Evolutionary conservation across 2,888 invertebrate genomes (phyloP).

Genomic region (Volucella bombylans): DNA sequence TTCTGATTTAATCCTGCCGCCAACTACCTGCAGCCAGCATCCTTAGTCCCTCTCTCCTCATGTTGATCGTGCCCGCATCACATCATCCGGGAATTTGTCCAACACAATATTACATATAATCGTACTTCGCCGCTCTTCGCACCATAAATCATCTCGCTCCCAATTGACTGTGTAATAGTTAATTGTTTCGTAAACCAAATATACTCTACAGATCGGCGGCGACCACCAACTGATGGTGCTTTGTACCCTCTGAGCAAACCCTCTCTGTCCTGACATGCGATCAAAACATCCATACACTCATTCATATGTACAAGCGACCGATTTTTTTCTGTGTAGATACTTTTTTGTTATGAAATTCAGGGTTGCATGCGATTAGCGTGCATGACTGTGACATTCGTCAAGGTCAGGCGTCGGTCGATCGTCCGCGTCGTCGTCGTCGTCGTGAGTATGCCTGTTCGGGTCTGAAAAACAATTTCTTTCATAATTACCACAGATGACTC

Average conservation of each 20-base stretch:
- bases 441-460: conserved; percentile 30
- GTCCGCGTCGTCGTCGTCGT: conserved; percentile 13
- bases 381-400: conserved; percentile 73
- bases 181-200: conserved; percentile 62
- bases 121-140: conserved; percentile 45
- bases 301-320: too few relatives aligned
- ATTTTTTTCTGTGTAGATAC: conserved; percentile 24
- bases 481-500: conserved; percentile 53
- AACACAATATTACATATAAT: conserved; percentile 4
- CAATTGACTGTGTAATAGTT: conserved; percentile 62
- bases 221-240: conserved; percentile 1
- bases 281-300: conserved; percentile 5
- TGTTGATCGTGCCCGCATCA: conserved; percentile 30
- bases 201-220: background rate
- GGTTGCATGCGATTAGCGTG: conserved; percentile 71
- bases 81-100: conserved; percentile 42
- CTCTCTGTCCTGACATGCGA: conserved; percentile 4
- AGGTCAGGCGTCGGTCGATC: conserved; percentile 44
- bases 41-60: background rate
- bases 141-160: conserved; percentile 64
- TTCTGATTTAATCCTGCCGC: background rate
- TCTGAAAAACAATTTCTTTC: conserved; percentile 61
- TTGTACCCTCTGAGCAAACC: conserved; percentile 2
- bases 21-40: conserved; percentile 37
- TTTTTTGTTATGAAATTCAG: conserved; percentile 63